Evolutionary conservation across 2,888 invertebrate species (phyloP), one percentile per base, ranked within the genome.

Genomic region (Diaphora mendica): DNA sequence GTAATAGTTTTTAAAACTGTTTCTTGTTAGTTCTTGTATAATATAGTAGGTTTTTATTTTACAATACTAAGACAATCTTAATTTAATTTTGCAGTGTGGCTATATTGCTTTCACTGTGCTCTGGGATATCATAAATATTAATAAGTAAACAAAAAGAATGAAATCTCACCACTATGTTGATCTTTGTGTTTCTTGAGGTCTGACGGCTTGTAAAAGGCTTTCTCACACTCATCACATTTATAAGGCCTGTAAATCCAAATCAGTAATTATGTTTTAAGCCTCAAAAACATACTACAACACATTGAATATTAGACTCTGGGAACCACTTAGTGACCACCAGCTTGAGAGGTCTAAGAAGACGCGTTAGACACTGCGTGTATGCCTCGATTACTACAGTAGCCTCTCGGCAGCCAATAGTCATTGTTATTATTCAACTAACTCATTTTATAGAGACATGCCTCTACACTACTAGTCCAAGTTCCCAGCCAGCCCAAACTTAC

Each of bases 201-300:
- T 4, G 94, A 94, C 23, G 87, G 86, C 77, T 94, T 95, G 59
- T 92, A 90, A 76, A 95, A 95, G 39, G 89, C 74, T 84, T 93
- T 94, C 20, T 91, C 90, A 87, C 95, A 95, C 71, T 88, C 80
- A 59, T 93, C 92, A 87, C 95, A 95, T 82, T 94, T 95, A 77
- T 95, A 93, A 0, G 94, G 93, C 77, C 95, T 95, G 90, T 59
- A 92, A 91, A 75, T 73, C 17, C 70, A 13, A 68, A 39, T 13
- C 42, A 26, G 42, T 66, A 1, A 9, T n/a, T n/a, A 26, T 59
- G 26, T 59, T 59, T 13, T 26, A 13, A 26, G 3, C 55, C 26
- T 59, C 55, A n/a, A n/a, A 55, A n/a, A 13, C 26, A 26, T 13
- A 59, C 4, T 26, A 26, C 4, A 51, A 23, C 9, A 51, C 23